Base-by-base conservation (phyloP, 2,888 invertebrate species). In the Meta bourneti region DNA sequence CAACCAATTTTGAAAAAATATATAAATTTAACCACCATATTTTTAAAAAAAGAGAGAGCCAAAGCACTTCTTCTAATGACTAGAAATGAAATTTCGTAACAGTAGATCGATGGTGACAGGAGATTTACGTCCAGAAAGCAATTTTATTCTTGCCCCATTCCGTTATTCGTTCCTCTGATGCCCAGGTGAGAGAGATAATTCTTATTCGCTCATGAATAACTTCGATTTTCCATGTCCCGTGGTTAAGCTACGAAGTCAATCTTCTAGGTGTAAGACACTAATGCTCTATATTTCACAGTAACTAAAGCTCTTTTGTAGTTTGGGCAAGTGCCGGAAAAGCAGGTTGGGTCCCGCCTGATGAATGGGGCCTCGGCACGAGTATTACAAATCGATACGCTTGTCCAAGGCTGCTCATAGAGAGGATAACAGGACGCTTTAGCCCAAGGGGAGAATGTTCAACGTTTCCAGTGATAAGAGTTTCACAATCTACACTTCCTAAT, bases 321-420 rank as follows among this genome's bases (percentile, higher is more conserved):
- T 16, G 75, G 72, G 74, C 78, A 71, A 80, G 80, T 88, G 88
- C 88, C 88, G 81, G 88, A 81, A 88, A 88, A 69, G 88, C 74
- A 70, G 83, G 71, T 77, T 71, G 82, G 82, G 78, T 52, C 88
- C 77, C 34, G 34, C 19, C 78, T 90, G 89, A 90, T 90, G 84
- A 90, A 90, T 90, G 89, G 83, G 78, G 51, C 78, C 83, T 84
- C 79, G 78, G 77, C 89, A 90, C 89, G 89, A 84, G 89, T 89
- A 89, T 83, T 89, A 89, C 89, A 84, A 90, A 90, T 90, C 89
- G 89, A 90, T 90, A 90, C 71, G 83, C 61, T 84, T 78, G 83
- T 78, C 61, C 54, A 54, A 74, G 77, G 89, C 78, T 82, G 74
- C 51, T 48, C 78, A 82, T 77, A 82, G 70, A 69, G 75, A 72